These are phyloP conservation scores for Cryptoblepharus egeriae DNA, from an alignment of 2,797 vertebrate genomes.

Conservation along the genomic window DNA sequence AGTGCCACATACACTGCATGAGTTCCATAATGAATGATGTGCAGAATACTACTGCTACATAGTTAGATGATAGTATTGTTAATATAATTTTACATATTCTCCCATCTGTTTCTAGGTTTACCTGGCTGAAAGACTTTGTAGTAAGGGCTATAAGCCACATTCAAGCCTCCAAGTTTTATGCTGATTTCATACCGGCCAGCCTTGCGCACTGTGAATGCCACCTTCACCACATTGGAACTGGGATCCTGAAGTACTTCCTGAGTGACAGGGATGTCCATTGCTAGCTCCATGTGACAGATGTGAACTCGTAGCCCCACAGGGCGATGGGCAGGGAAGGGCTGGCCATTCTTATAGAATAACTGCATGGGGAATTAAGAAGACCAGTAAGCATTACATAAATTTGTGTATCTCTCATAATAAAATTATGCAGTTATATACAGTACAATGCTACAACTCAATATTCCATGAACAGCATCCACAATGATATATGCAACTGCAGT, in stretches of 20 bases:
- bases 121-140: constrained; percentile 98
- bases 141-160: constrained; percentile 97
- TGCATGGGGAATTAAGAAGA: constrained; percentile 68
- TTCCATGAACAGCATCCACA: background rate
- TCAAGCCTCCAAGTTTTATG: constrained; percentile 93
- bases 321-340: constrained; percentile 92
- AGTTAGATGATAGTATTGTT: background rate
- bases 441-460: constrained; percentile 4
- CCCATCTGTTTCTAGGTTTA: constrained; percentile 62
- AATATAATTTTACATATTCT: constrained; percentile 26
- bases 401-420: constrained; percentile 17
- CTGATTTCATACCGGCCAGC: constrained; percentile 96
- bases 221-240: constrained; percentile 93
- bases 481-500: background rate
- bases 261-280: constrained; percentile 95
- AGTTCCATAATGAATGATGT: background rate
- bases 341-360: constrained; percentile 98
- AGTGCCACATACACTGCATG: too few species aligned
- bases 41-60: background rate
- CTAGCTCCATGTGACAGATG: constrained; percentile 95
- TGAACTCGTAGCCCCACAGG: constrained; percentile 92
- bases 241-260: constrained; percentile 95
- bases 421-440: constrained; percentile 30
- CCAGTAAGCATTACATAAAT: constrained; percentile 30
- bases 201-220: constrained; percentile 96